A percentile compares a stretch with the other conserved stretches of the same genome.
Conservation (phyloP, 2,797 vertebrate genomes). For the Pseudomugil tenellus region DNA sequence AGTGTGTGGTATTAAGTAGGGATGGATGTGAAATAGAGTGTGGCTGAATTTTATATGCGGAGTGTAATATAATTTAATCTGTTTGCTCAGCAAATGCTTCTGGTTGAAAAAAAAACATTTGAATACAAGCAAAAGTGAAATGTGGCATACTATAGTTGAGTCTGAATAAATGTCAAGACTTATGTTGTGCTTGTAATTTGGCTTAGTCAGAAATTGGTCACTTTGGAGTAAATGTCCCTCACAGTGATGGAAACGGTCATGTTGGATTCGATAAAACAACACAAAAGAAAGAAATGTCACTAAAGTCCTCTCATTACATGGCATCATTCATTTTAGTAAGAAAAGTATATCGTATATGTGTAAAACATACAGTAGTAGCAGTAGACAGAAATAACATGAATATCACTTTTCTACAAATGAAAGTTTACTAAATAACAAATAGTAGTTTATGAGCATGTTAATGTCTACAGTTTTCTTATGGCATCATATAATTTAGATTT, state of each 20-base stretch:
- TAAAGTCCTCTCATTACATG: background rate
- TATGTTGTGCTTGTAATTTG: background rate
- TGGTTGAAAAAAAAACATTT: background rate
- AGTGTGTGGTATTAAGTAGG: conserved; percentile 11
- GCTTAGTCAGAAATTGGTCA: background rate
- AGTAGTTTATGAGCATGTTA: no score
- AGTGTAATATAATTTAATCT: conserved; percentile 22
- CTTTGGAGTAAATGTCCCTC: background rate
- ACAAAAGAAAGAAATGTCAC: background rate
- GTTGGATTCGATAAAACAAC: background rate
- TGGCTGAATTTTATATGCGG: conserved; percentile 12
- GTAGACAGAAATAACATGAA: background rate
- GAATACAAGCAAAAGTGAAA: conserved; percentile 11
- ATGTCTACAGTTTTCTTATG: background rate
- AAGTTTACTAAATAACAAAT: background rate
- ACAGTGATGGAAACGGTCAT: background rate
- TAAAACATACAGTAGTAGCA: background rate
- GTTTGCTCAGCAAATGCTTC: conserved; percentile 23
- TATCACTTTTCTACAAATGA: background rate
- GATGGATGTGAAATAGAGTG: conserved; percentile 34
- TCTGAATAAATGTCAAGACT: conserved; percentile 20
- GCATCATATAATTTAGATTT: no score
- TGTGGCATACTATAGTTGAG: background rate
- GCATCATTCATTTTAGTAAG: background rate
- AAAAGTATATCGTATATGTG: background rate